Evolutionary conservation across 2,888 invertebrate species (phyloP), one percentile per base, ranked within the genome.

Genomic region (Anoplius nigerrimus): DNA sequence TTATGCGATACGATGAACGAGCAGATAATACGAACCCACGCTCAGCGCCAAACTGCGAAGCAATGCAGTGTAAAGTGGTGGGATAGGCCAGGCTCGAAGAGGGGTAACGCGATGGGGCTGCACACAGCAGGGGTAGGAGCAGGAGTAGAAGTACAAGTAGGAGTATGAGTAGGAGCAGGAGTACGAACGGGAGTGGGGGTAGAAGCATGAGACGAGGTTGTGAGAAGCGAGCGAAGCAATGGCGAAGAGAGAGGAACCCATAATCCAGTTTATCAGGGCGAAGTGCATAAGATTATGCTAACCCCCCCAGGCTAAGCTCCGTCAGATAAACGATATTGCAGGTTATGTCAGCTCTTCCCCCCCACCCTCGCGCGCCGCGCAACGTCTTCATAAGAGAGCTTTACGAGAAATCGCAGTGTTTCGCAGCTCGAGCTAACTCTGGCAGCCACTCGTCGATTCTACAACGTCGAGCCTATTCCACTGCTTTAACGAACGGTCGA

Each of bases 211-310:
- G n/a, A n/a, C n/a, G n/a, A n/a, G n/a, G n/a, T n/a, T 6, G 21
- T 45, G 42, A 5, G 22, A 20, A 20, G 11, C 56, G 58, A n/a
- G 43, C 6, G 60, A 63, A 18, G n/a, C n/a, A 53, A 61, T 57
- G 43, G 11, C 34, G 34, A 54, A 60, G 56, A 52, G 64, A 65
- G 57, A 69, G 60, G 70, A 67, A 72, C 65, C 72, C 66, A 71
- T 82, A 84, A 84, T 83, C 79, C 78, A 80, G 84, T 85, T 86
- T 83, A 84, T 84, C 84, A 77, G 72, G 64, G 67, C 72, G 72
- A 76, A 84, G 79, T 82, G 82, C 82, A 82, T 77, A 82, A 82
- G 85, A 86, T 86, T 82, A 83, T 78, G 78, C 78, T 80, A 83
- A 83, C 76, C 76, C 70, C n/a, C 55, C 71, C 61, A 59, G 73